phyloP scores from a whole-genome alignment of 2,797 vertebrate species.

The Alouatta caraya region DNA sequence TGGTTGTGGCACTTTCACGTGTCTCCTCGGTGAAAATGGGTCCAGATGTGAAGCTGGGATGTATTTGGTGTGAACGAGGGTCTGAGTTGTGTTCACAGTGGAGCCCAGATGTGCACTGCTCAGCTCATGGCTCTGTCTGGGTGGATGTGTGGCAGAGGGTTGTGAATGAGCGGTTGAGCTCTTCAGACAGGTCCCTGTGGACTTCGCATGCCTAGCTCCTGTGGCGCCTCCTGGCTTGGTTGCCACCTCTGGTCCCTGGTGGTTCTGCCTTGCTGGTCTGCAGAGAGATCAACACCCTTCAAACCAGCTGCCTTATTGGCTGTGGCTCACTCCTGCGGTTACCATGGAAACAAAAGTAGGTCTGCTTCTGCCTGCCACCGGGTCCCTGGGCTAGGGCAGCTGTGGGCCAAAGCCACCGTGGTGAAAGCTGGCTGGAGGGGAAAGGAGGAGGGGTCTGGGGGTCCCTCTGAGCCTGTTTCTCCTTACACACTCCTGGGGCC shows the following conservation, averaged over 20 bases:
- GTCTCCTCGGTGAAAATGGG: background rate
- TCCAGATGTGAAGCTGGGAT: background rate
- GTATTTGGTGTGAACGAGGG: background rate
- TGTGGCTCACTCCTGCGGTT: conserved; percentile 68
- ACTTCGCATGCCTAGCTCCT: background rate
- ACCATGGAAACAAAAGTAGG: conserved; percentile 78
- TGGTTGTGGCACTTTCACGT: background rate
- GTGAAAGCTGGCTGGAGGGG: conserved; percentile 44
- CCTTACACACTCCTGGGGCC: background rate
- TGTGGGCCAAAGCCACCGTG: conserved; percentile 55
- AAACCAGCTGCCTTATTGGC: conserved; percentile 76
- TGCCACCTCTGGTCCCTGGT: conserved; percentile 30
- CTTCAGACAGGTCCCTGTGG: background rate
- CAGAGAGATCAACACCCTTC: conserved; percentile 76
- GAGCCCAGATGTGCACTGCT: background rate
- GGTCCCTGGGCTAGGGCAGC: conserved; percentile 73
- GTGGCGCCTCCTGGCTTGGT: background rate
- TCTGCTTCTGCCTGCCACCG: conserved; percentile 69
- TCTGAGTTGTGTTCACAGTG: background rate
- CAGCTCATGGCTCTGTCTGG: background rate
- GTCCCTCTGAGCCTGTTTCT: background rate
- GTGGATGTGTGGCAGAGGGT: background rate
- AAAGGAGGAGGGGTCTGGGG: background rate
- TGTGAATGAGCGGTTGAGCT: background rate
- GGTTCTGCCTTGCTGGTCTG: conserved; percentile 55